Evolutionary conservation across 2,888 invertebrate species (phyloP).

Genomic region (Graphium colonna): DNA sequence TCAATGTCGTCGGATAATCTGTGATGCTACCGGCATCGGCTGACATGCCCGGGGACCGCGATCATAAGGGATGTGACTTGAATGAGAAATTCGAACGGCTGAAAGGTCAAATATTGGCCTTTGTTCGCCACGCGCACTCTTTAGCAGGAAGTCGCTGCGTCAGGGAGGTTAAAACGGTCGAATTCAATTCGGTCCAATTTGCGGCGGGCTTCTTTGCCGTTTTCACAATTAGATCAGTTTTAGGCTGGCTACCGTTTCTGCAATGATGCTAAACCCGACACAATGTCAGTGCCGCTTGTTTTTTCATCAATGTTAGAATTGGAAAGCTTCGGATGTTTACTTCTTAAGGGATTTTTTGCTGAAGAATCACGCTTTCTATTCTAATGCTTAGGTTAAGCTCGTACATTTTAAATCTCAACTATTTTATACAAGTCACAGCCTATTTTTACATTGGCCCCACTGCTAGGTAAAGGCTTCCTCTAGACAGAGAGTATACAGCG

Average conservation of each 20-base stretch:
- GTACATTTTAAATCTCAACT: too few relatives aligned
- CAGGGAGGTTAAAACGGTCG: constrained; percentile 6
- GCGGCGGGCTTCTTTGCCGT: not conserved
- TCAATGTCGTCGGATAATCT: constrained; percentile 60
- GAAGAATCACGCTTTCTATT: not conserved
- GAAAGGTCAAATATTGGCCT: constrained; percentile 41
- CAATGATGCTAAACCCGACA: constrained; percentile 34
- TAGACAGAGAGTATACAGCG: too few relatives aligned
- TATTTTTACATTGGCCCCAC: too few relatives aligned
- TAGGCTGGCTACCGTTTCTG: constrained; percentile 37
- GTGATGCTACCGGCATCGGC: constrained; percentile 47
- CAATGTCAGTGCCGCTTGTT: too few relatives aligned
- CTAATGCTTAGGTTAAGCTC: not conserved
- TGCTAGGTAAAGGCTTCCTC: too few relatives aligned
- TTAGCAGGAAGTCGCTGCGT: constrained; percentile 7
- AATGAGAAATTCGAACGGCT: constrained; percentile 43
- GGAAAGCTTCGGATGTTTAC: not conserved
- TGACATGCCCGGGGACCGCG: constrained; percentile 33
- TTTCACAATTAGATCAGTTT: constrained; percentile 17
- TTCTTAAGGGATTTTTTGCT: not conserved
- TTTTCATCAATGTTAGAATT: too few relatives aligned
- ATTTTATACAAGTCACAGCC: too few relatives aligned
- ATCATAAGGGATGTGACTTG: constrained; percentile 41
- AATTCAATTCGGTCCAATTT: constrained; percentile 16
- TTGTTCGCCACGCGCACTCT: constrained; percentile 26